phyloP scores from a whole-genome alignment of 2,797 vertebrate genomes.

The Peromyscus attwateri region DNA sequence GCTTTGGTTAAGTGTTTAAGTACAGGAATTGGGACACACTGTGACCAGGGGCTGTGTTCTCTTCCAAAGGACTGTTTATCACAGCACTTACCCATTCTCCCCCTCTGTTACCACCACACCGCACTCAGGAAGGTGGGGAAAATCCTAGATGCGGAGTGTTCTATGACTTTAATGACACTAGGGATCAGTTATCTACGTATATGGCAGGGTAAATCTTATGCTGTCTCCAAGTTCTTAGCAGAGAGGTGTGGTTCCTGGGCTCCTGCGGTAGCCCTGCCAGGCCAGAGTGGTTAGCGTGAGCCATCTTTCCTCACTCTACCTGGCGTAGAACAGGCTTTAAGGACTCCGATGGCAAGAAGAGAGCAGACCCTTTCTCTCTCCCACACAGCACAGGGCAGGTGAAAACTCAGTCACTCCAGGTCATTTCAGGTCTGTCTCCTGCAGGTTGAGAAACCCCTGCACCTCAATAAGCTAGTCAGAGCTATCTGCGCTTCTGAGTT shows the following conservation, averaged over 20 bases:
- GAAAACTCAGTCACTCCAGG: neutral
- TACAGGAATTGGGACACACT: neutral
- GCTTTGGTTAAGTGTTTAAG: neutral
- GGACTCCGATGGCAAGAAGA: neutral
- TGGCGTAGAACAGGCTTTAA: neutral
- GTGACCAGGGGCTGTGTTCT: neutral
- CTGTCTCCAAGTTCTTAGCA: neutral
- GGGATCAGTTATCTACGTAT: neutral
- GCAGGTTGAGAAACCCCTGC: neutral
- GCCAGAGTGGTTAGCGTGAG: neutral
- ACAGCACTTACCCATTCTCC: neutral
- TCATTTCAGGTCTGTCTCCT: neutral
- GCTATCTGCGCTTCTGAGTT: neutral
- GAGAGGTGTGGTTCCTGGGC: neutral
- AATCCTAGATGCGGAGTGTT: neutral
- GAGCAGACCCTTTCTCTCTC: neutral
- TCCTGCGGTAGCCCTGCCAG: neutral
- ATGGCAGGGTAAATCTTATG: neutral
- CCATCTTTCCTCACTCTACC: neutral
- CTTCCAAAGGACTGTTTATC: neutral
- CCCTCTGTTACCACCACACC: fast-evolving
- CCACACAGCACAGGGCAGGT: neutral
- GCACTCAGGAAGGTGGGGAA: neutral
- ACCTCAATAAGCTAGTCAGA: neutral
- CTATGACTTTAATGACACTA: neutral